Percentiles rank a stretch among this genome's conserved stretches.
These are phyloP conservation scores for Brenthis ino DNA, from an alignment of 2,888 invertebrate genomes.

Conservation along the genomic window DNA sequence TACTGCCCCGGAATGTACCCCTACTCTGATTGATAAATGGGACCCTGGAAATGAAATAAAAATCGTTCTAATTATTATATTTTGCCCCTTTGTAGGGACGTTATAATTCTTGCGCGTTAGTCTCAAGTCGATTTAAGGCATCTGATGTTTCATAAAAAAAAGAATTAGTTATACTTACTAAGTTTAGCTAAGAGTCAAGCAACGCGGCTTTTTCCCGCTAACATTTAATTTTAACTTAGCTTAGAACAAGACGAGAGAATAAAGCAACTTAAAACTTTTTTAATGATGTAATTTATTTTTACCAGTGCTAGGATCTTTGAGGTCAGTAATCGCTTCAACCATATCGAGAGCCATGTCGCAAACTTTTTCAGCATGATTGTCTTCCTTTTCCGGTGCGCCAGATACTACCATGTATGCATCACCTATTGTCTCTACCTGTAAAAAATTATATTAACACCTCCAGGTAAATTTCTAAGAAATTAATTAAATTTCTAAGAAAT, in stretches of 20 bases:
- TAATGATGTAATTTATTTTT: neutral
- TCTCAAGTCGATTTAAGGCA: too few relatives aligned
- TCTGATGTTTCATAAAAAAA: too few relatives aligned
- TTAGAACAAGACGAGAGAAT: too few relatives aligned
- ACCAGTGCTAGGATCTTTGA: slow-evolving; percentile 96
- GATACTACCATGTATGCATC: slow-evolving; percentile 99
- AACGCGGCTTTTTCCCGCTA: too few relatives aligned
- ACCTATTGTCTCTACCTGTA: slow-evolving; percentile 96
- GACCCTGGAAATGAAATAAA: slow-evolving; percentile 77
- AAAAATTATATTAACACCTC: neutral
- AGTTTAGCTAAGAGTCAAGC: too few relatives aligned
- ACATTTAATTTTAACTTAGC: too few relatives aligned
- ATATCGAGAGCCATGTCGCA: slow-evolving; percentile 98
- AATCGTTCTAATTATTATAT: neutral
- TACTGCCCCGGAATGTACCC: slow-evolving; percentile 95
- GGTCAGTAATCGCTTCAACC: slow-evolving; percentile 94
- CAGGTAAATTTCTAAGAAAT: too few relatives aligned
- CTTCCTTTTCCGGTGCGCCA: slow-evolving; percentile 95
- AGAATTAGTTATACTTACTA: too few relatives aligned
- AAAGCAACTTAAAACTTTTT: too few relatives aligned
- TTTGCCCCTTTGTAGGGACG: too few relatives aligned
- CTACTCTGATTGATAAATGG: slow-evolving; percentile 91
- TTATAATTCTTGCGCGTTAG: too few relatives aligned
- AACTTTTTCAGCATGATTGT: slow-evolving; percentile 94
- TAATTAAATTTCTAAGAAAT: too few relatives aligned